Evolutionary conservation across 2,888 invertebrate species (phyloP).

Genomic region (Antheraea yamamai): DNA sequence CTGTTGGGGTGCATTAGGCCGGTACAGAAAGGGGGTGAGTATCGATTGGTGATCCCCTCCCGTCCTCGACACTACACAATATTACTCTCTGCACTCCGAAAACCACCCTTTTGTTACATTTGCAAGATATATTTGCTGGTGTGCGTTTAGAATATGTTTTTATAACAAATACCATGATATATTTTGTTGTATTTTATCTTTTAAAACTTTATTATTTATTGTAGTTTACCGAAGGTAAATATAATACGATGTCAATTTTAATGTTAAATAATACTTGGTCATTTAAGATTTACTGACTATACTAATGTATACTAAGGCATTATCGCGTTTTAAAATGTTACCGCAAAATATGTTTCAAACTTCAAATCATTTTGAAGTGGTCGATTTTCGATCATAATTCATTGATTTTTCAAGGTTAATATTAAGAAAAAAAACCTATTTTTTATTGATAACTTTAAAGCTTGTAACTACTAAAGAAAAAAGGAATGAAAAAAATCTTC

Average conservation of each 20-base stretch:
- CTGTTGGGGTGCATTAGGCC: constrained; percentile 71
- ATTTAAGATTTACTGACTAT: background rate
- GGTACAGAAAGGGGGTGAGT: constrained; percentile 65
- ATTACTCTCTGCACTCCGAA: constrained; percentile 58
- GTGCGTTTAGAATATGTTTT: background rate
- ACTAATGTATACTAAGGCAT: too few relatives aligned
- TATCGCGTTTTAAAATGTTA: too few relatives aligned
- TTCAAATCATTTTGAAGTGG: too few relatives aligned
- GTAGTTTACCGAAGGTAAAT: background rate
- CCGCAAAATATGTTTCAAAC: too few relatives aligned
- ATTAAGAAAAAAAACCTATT: too few relatives aligned
- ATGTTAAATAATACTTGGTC: background rate
- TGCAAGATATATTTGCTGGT: constrained; percentile 56
- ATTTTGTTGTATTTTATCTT: background rate
- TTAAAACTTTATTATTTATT: background rate
- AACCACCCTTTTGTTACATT: constrained; percentile 66
- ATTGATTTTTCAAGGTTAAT: too few relatives aligned
- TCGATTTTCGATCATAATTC: too few relatives aligned
- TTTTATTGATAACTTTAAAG: too few relatives aligned
- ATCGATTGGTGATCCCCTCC: constrained; percentile 69
- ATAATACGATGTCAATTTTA: background rate
- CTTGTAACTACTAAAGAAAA: too few relatives aligned
- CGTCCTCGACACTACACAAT: constrained; percentile 59
- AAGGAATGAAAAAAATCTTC: too few relatives aligned
- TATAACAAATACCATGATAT: background rate